Evolutionary conservation across 2,113 vertebrate genomes (phyloP).

Genomic region (Bungarus multicinctus): DNA sequence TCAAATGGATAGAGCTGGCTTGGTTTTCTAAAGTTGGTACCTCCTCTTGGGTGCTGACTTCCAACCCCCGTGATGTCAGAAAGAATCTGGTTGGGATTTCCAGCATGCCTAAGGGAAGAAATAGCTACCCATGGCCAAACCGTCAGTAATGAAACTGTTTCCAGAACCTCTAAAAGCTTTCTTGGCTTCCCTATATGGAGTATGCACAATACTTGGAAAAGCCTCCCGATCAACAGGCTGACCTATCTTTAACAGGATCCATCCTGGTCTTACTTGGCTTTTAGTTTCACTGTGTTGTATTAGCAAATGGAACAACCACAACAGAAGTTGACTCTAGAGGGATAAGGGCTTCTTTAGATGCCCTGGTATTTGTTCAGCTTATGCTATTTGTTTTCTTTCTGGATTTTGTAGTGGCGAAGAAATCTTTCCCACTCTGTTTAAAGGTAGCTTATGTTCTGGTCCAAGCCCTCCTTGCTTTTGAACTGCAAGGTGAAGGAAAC

Average conservation of each 20-base stretch:
- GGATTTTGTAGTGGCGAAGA: rapidly evolving
- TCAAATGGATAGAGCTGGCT: conserved; percentile 52
- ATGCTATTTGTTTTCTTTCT: not conserved
- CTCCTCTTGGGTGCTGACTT: conserved; percentile 23
- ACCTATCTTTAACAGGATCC: rapidly evolving
- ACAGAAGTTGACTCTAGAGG: not conserved
- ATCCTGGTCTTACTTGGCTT: conserved; percentile 1
- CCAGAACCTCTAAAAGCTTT: conserved; percentile 53
- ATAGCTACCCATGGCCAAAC: conserved; percentile 37
- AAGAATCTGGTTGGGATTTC: conserved; percentile 52
- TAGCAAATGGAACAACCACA: not conserved
- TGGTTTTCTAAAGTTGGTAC: conserved; percentile 26
- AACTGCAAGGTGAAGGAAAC: not conserved
- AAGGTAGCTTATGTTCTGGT: not conserved
- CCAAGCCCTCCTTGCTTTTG: not conserved
- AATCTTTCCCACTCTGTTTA: conserved; percentile 12
- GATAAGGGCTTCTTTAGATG: not conserved
- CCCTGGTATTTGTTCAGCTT: not conserved
- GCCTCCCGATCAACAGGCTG: conserved; percentile 1
- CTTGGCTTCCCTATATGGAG: conserved; percentile 50
- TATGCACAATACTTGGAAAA: conserved; percentile 47
- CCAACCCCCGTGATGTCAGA: conserved; percentile 46
- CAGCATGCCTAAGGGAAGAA: conserved; percentile 47
- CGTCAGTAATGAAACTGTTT: not conserved
- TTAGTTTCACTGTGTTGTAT: not conserved